Base-by-base conservation (phyloP, 2,888 invertebrate species). In the Pristionchus maxplancki region DNA sequence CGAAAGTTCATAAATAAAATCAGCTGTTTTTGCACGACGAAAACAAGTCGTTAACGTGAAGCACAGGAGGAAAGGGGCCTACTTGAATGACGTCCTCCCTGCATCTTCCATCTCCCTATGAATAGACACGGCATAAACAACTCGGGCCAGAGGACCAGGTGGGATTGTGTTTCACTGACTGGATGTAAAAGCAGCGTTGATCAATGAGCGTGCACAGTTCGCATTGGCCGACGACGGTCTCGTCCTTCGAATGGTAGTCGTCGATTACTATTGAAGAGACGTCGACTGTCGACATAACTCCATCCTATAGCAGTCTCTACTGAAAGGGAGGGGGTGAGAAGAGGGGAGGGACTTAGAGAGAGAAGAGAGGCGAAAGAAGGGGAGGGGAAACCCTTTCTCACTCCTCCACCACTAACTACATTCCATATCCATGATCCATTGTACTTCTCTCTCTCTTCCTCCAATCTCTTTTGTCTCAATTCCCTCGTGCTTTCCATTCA, bases 151-250 rank as follows among this genome's bases (percentile, higher is more conserved):
- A 9, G n/a, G 24, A 58, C 24, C 53, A 58, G 58, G 58, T 58
- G 24, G 17, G 24, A 11, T 17, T 11, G 34, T 71, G 88, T 31
- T 31, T 15, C 20, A 92, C 93, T 91, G 78, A 93, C 93, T 93
- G 91, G 24, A 93, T 91, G 88, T 93, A 93, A 90, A 93, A 93
- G 78, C 93, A 89, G n/a, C 93, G 89, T 20, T 92, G 91, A 89
- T 92, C 92, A 44, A 92, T 90, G 28, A 93, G 91, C 13, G 93
- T 91, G 81, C 93, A 93, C 28, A 92, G 82, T 71, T 93, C 93
- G 82, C 92, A 93, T 50, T 91, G 90, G 24, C 88, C 89, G 17
- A 90, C 89, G 31, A 87, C 28, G 0, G 31, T 24, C 13, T 87
- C 86, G 34, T 87, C 86, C 50, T 71, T 87, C 9, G 71, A 31